A percentile compares a stretch with the other conserved stretches of the same genome.
Conservation (phyloP, 2,888 invertebrate genomes). For the Rhabditophanes sp. region DNA sequence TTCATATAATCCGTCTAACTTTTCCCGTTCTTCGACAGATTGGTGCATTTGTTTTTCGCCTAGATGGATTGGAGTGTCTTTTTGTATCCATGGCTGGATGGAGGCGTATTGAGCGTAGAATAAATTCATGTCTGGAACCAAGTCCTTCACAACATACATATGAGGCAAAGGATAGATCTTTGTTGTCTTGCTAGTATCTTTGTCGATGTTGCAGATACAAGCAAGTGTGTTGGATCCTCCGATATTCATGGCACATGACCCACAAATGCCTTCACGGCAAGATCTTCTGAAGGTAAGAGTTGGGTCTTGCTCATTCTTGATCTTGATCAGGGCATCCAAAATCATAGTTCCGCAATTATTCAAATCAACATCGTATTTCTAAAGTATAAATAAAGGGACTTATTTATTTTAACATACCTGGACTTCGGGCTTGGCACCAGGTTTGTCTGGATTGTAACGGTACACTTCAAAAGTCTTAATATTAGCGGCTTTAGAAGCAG, state of each 20-base stretch:
- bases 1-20: slow-evolving; percentile 72
- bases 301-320: slow-evolving; percentile 77
- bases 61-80: background rate
- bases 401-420: too few relatives aligned
- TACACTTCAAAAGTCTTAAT: slow-evolving; percentile 36
- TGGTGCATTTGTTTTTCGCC: slow-evolving; percentile 1
- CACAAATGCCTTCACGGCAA: slow-evolving; percentile 72
- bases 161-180: slow-evolving; percentile 87
- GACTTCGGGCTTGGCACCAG: slow-evolving; percentile 45
- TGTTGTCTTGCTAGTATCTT: too few relatives aligned
- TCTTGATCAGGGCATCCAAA: slow-evolving; percentile 78
- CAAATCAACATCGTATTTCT: slow-evolving; percentile 57
- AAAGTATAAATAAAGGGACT: too few relatives aligned
- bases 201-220: slow-evolving; percentile 59
- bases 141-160: slow-evolving; percentile 83
- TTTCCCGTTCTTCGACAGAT: slow-evolving; percentile 4
- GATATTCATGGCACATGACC: slow-evolving; percentile 94
- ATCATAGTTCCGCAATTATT: slow-evolving; percentile 85
- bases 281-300: slow-evolving; percentile 82
- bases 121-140: slow-evolving; percentile 61
- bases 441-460: slow-evolving; percentile 48
- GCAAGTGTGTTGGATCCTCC: slow-evolving; percentile 80
- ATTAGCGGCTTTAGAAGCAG: background rate
- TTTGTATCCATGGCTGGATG: slow-evolving; percentile 71
- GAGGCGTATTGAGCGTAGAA: slow-evolving; percentile 81